These are phyloP conservation scores for Macrochelys suwanniensis DNA, from an alignment of 2,797 vertebrate species.

Conservation along the genomic window DNA sequence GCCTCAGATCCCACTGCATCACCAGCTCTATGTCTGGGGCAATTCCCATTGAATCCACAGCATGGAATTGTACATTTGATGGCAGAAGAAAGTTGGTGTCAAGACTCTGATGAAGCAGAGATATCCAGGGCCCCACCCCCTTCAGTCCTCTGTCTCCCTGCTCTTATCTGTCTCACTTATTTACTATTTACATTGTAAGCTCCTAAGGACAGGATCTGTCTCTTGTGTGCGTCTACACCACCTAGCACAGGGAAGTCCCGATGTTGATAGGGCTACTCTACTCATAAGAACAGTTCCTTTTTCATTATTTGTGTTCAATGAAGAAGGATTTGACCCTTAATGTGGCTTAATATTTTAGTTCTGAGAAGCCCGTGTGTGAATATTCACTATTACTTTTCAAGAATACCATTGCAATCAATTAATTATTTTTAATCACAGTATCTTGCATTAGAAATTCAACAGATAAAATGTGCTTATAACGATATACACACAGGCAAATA, in stretches of 20 bases:
- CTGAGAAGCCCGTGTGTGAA: not conserved
- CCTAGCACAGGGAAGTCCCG: not conserved
- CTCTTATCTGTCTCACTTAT: not conserved
- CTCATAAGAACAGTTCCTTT: no score
- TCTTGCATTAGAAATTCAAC: not conserved
- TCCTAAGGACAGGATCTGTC: not conserved
- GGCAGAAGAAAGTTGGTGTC: not conserved
- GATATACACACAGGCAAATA: not conserved
- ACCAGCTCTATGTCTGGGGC: not conserved
- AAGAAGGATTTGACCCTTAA: not conserved
- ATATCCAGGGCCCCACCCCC: not conserved
- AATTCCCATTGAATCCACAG: accelerated
- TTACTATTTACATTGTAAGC: not conserved
- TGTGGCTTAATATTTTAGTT: not conserved
- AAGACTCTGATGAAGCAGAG: not conserved
- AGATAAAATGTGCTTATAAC: not conserved
- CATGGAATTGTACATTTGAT: accelerated
- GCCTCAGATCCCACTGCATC: not conserved
- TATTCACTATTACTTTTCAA: not conserved
- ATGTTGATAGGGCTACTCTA: not conserved
- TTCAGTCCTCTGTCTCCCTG: not conserved
- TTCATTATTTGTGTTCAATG: not conserved
- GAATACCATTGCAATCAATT: not conserved
- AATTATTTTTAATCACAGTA: not conserved
- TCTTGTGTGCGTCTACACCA: not conserved